A percentile compares a stretch with the other conserved stretches of the same genome.
These are phyloP conservation scores for Dallia pectoralis DNA, from an alignment of 2,797 vertebrate genomes.

Conservation along the genomic window DNA sequence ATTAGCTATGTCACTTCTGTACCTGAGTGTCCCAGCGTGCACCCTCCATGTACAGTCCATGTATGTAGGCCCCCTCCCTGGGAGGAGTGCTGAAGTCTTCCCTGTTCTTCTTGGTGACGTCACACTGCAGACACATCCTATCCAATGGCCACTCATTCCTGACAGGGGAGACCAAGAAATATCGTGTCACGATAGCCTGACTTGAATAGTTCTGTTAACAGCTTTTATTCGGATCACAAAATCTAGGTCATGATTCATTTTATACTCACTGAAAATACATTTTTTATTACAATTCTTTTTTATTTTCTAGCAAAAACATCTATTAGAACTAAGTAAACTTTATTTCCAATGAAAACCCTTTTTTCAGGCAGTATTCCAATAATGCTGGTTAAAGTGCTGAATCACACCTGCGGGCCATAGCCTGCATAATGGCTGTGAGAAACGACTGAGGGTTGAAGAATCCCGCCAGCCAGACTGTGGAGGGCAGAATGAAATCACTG, in stretches of 20 bases:
- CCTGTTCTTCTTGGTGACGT: slow-evolving; percentile 87
- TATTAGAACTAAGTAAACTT: neutral
- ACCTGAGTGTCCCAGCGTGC: slow-evolving; percentile 88
- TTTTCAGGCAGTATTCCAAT: neutral
- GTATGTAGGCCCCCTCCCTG: slow-evolving; percentile 86
- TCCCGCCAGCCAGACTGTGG: slow-evolving; percentile 87
- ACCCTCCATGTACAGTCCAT: slow-evolving; percentile 93
- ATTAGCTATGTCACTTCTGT: neutral
- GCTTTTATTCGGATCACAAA: neutral
- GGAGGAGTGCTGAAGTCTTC: slow-evolving; percentile 86
- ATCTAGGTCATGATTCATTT: neutral
- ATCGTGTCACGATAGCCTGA: neutral
- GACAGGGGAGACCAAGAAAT: neutral
- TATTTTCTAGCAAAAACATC: neutral
- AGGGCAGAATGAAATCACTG: slow-evolving; percentile 82
- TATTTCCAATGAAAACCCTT: neutral
- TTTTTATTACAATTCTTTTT: neutral
- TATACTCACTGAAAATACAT: neutral
- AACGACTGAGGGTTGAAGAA: slow-evolving; percentile 97
- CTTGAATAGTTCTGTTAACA: neutral
- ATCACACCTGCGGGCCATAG: slow-evolving; percentile 68
- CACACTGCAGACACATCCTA: slow-evolving; percentile 88
- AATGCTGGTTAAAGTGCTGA: neutral
- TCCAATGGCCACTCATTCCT: slow-evolving; percentile 92
- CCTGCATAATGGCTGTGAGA: slow-evolving; percentile 95